A percentile compares a stretch with the other conserved stretches of the same genome.
phyloP scores from a whole-genome alignment of 2,888 invertebrate species.

The Andrena fulva region DNA sequence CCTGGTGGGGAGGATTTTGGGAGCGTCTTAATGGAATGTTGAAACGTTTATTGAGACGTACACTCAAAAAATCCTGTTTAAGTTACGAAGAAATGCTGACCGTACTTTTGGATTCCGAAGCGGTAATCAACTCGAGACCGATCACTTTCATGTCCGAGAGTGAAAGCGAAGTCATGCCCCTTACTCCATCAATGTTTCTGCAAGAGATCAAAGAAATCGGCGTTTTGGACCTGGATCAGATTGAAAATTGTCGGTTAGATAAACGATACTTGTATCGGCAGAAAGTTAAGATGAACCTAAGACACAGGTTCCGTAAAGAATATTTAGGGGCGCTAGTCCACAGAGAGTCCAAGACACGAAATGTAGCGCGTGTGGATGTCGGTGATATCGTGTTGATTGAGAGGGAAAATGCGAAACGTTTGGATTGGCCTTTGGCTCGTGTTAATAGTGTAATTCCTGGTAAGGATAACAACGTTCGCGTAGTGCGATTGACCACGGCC shows the following conservation, averaged over 20 bases:
- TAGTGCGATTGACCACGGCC: constrained; percentile 55
- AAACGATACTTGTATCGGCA: background rate
- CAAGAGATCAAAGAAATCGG: background rate
- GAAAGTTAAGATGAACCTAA: background rate
- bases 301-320: background rate
- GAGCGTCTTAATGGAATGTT: no score
- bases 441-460: constrained; percentile 51
- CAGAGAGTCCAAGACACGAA: background rate
- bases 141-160: background rate
- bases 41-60: no score
- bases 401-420: constrained; percentile 44
- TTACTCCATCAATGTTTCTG: constrained; percentile 4
- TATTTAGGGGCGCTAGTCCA: background rate
- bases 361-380: background rate
- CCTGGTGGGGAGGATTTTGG: no score
- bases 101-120: background rate
- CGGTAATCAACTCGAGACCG: background rate
- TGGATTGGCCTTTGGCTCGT: constrained; percentile 64
- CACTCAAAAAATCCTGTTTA: background rate
- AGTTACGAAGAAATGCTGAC: constrained; percentile 8
- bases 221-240: no score
- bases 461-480: constrained; percentile 47
- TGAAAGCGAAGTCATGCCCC: background rate
- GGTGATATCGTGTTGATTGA: constrained; percentile 65
- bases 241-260: background rate